Evolutionary conservation across 2,113 vertebrate genomes (phyloP).

Genomic region (Romanogobio albipinnatus): DNA sequence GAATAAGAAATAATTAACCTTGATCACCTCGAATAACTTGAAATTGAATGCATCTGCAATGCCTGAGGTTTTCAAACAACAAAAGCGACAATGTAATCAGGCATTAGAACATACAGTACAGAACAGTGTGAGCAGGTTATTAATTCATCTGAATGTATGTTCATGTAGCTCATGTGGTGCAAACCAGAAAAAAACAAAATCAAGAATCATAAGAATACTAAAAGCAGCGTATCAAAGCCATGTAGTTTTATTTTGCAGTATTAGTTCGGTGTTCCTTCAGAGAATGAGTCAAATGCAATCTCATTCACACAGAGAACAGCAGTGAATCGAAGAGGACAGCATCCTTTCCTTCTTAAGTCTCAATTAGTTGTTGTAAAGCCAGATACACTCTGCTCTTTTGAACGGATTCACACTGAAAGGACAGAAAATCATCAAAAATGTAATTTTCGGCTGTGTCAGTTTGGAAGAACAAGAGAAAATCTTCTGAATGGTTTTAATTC

Average conservation of each 20-base stretch:
- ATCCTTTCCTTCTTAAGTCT: slow-evolving; percentile 65
- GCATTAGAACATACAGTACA: background rate
- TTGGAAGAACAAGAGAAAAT: slow-evolving; percentile 47
- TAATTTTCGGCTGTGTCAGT: slow-evolving; percentile 55
- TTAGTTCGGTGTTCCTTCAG: slow-evolving; percentile 66
- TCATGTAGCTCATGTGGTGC: background rate
- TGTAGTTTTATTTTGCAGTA: slow-evolving; percentile 67
- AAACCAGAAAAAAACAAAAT: slow-evolving; percentile 38
- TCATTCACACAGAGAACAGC: slow-evolving; percentile 69
- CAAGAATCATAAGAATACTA: slow-evolving; percentile 31
- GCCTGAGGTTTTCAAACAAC: slow-evolving; percentile 32
- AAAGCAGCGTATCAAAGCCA: slow-evolving; percentile 62
- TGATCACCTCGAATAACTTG: slow-evolving; percentile 11
- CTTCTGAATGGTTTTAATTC: slow-evolving; percentile 61
- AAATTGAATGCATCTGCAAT: background rate
- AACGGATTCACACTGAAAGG: slow-evolving; percentile 57
- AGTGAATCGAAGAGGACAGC: slow-evolving; percentile 73
- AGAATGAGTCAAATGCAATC: slow-evolving; percentile 75
- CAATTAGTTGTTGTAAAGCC: slow-evolving; percentile 72
- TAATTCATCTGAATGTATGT: background rate
- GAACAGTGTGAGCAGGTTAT: background rate
- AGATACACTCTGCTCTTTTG: slow-evolving; percentile 62
- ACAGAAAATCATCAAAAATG: slow-evolving; percentile 56
- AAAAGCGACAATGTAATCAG: background rate
- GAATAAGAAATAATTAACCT: slow-evolving; percentile 21